These are phyloP conservation scores for Clusia tigrina DNA, from an alignment of 2,888 invertebrate species.

Conservation along the genomic window DNA sequence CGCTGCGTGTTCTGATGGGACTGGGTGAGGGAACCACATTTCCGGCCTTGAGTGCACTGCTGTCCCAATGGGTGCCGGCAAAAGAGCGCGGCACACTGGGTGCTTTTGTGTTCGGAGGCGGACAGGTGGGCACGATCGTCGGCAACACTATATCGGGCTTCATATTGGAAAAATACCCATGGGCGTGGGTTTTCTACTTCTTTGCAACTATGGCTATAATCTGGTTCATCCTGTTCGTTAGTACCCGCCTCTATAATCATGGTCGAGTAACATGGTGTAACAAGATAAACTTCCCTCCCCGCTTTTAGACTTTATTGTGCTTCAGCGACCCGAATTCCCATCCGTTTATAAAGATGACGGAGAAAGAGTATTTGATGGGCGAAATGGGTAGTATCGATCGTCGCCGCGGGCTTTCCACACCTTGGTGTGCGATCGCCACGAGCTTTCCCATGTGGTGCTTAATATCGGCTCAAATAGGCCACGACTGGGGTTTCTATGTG, in stretches of 20 bases:
- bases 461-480: conserved; percentile 72
- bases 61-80: conserved; percentile 80
- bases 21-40: conserved; percentile 84
- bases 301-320: conserved; percentile 67
- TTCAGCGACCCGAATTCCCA: conserved; percentile 73
- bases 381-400: conserved; percentile 67
- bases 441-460: conserved; percentile 74
- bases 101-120: conserved; percentile 78
- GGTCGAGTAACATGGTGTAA: conserved; percentile 54
- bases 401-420: conserved; percentile 67
- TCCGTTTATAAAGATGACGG: conserved; percentile 74
- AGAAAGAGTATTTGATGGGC: conserved; percentile 70
- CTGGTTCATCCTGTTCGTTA: conserved; percentile 74
- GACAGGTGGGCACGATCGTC: conserved; percentile 69
- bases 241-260: conserved; percentile 60
- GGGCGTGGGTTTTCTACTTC: conserved; percentile 78
- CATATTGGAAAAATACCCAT: conserved; percentile 71
- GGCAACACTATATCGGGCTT: conserved; percentile 72
- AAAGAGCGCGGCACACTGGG: conserved; percentile 78
- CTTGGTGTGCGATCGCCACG: conserved; percentile 73
- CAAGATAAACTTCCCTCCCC: conserved; percentile 8
- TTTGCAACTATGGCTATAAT: conserved; percentile 74
- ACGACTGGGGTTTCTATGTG: conserved; percentile 71
- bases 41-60: conserved; percentile 79
- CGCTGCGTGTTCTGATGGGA: conserved; percentile 77